Percentiles rank a stretch among this genome's conserved stretches.
These are phyloP conservation scores for Trachemys scripta DNA, from an alignment of 2,113 vertebrate species.

Conservation along the genomic window DNA sequence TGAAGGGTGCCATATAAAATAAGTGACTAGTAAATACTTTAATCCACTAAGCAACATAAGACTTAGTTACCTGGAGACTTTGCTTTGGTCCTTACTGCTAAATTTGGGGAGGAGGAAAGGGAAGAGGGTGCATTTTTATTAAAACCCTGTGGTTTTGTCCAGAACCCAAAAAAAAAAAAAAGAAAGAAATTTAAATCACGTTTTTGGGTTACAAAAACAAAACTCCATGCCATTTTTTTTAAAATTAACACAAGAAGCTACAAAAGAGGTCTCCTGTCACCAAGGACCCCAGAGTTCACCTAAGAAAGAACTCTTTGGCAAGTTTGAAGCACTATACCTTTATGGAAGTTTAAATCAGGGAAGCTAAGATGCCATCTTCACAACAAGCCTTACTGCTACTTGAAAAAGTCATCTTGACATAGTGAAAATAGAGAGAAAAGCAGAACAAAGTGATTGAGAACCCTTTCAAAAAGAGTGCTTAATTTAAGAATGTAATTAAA, in stretches of 20 bases:
- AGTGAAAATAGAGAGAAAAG: background rate
- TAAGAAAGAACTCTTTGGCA: background rate
- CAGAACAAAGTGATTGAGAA: background rate
- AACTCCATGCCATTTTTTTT: no score
- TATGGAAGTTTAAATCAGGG: accelerated
- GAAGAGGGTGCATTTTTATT: background rate
- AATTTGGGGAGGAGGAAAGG: background rate
- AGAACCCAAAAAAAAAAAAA: background rate
- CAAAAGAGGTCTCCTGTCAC: background rate
- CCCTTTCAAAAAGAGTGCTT: background rate
- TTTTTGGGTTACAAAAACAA: background rate
- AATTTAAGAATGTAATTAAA: background rate
- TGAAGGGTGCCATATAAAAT: background rate
- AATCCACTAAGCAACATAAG: background rate
- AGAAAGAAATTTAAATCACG: background rate
- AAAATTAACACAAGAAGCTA: background rate
- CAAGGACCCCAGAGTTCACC: background rate
- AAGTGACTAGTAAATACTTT: background rate
- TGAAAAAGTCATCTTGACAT: background rate
- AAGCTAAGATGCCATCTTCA: background rate
- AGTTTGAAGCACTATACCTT: background rate
- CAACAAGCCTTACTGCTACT: accelerated
- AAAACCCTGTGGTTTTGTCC: background rate
- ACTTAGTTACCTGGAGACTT: background rate
- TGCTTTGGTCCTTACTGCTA: background rate